Conservation (phyloP, 2,113 vertebrate species). For the Typhlomys cinereus region DNA sequence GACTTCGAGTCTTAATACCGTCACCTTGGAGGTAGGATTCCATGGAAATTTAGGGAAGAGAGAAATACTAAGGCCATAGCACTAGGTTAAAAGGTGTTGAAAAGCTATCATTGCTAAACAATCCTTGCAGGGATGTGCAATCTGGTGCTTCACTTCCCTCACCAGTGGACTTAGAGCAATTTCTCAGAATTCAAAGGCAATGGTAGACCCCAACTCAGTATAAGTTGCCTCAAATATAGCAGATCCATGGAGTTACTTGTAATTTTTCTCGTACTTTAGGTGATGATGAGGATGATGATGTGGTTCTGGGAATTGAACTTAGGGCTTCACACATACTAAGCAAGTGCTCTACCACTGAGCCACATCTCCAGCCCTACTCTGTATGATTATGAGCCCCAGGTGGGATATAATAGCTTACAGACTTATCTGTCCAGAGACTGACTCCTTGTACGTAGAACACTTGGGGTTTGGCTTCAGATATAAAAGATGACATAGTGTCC, state of each 20-base stretch:
- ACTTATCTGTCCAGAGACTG: neutral
- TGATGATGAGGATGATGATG: no score
- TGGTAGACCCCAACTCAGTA: neutral
- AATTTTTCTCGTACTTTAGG: neutral
- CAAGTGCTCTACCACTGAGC: no score
- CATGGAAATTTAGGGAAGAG: neutral
- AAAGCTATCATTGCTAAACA: neutral
- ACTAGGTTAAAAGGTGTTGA: neutral
- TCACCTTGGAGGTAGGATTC: neutral
- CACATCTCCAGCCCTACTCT: no score
- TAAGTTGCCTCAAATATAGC: neutral
- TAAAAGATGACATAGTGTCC: constrained; percentile 50
- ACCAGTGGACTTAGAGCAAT: neutral
- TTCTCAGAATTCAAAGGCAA: neutral
- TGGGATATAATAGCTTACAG: neutral
- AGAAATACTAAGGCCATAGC: neutral
- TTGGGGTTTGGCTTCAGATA: neutral
- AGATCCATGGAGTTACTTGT: neutral
- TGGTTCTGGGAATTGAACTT: no score
- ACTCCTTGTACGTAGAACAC: neutral
- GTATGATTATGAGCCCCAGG: neutral
- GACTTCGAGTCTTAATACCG: neutral
- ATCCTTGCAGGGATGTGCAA: neutral
- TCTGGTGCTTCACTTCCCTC: neutral
- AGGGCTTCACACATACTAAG: no score